Percentiles rank a stretch among this genome's conserved stretches.
phyloP scores from a whole-genome alignment of 1,140 invertebrate species.

The Aphidius ervi region DNA sequence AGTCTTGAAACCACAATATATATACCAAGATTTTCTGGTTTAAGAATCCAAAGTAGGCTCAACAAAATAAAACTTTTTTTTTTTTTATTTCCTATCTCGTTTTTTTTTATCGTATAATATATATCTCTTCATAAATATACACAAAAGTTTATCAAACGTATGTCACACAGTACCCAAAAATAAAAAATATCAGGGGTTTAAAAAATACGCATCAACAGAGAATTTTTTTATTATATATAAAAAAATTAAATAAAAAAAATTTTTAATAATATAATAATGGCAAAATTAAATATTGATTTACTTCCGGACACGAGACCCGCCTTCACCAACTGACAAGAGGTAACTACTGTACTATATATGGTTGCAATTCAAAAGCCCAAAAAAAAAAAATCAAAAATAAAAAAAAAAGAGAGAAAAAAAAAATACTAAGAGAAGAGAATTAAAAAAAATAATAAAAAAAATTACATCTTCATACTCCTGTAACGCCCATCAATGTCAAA shows the following conservation, averaged over 20 bases:
- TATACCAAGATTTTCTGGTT: conserved; percentile 26
- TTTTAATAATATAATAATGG: too few species aligned
- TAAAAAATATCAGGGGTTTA: too few species aligned
- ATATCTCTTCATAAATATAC: too few species aligned
- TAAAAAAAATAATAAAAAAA: not conserved
- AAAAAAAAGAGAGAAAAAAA: conserved; percentile 20
- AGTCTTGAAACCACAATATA: conserved; percentile 46
- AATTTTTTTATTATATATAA: too few species aligned
- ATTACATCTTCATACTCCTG: conserved; percentile 15
- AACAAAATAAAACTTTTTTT: conserved; percentile 4
- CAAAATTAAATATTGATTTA: too few species aligned
- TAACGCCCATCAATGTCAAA: conserved; percentile 47
- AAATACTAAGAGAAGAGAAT: conserved; percentile 10
- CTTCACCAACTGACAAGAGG: not conserved
- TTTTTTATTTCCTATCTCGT: conserved; percentile 11
- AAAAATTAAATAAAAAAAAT: too few species aligned
- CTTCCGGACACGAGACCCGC: too few species aligned
- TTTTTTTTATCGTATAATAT: too few species aligned
- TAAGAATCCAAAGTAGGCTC: not conserved
- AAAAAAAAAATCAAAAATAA: conserved; percentile 18
- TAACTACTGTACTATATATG: not conserved
- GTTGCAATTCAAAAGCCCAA: too few species aligned
- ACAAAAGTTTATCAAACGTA: too few species aligned
- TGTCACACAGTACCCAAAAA: too few species aligned
- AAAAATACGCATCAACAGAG: too few species aligned